Evolutionary conservation across 1,140 invertebrate species (phyloP).

Genomic region (Drosophila tani): DNA sequence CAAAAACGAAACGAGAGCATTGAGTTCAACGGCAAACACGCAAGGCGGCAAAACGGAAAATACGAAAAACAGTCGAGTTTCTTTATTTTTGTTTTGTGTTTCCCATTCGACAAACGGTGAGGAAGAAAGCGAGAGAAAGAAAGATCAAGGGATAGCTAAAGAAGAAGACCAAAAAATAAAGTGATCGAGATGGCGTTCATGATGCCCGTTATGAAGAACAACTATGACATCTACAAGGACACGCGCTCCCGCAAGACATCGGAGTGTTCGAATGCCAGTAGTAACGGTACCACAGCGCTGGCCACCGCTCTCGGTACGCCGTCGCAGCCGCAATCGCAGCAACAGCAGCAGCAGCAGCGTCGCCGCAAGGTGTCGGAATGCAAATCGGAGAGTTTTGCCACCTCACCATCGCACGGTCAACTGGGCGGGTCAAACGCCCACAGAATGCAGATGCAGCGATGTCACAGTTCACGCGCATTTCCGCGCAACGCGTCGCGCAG

Average conservation of each 20-base stretch:
- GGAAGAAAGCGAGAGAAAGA: not conserved
- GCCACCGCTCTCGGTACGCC: constrained; percentile 67
- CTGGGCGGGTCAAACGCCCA: constrained; percentile 87
- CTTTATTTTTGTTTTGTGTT: constrained; percentile 41
- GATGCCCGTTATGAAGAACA: constrained; percentile 97
- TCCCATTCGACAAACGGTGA: constrained; percentile 2
- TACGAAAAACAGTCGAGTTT: constrained; percentile 15
- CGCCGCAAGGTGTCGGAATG: constrained; percentile 93
- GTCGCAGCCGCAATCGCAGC: constrained; percentile 61
- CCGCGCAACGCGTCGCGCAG: constrained; percentile 87
- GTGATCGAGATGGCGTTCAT: constrained; percentile 93
- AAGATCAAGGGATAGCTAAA: not conserved
- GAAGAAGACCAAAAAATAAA: not conserved
- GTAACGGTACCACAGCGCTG: constrained; percentile 74
- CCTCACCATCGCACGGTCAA: constrained; percentile 89
- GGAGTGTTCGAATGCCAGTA: constrained; percentile 88
- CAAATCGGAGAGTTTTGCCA: constrained; percentile 91
- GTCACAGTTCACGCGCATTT: constrained; percentile 81
- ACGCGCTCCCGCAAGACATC: constrained; percentile 89
- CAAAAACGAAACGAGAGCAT: constrained; percentile 24
- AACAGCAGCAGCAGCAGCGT: constrained; percentile 82
- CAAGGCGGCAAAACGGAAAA: constrained; percentile 43
- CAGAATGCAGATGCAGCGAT: constrained; percentile 86
- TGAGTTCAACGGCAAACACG: constrained; percentile 11
- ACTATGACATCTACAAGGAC: constrained; percentile 96